Evolutionary conservation across 2,888 invertebrate species (phyloP), one percentile per base, ranked within the genome.

Genomic region (Oxyscelio sp.): DNA sequence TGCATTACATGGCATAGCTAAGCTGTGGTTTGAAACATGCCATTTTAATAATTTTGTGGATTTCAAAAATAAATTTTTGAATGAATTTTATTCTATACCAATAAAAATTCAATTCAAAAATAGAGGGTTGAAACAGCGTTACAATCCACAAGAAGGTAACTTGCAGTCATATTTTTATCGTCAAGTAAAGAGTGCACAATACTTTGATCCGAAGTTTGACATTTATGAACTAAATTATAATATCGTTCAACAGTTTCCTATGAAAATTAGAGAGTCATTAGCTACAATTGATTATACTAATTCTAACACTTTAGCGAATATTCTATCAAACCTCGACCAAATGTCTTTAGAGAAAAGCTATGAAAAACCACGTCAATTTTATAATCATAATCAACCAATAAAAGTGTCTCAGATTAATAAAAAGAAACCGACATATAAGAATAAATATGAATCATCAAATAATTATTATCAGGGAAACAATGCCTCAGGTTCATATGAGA

Each of bases 21-120:
- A 27, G 6, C 27, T 27, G 27, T 27, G 27, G 27, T 27, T 27
- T 27, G 27, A 27, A 27, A 27, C 27, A 27, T 27, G 27, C 6
- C 27, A 27, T 4, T 27, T 27, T 27, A 4, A 3, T 27, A 27
- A 27, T 6, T 27, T 27, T 27, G 27, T 27, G 6, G 27, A 70
- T 19, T 70, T 70, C 56, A 31, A 31, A 22, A 27, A 3, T 3
- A 56, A 56, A 45, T 70, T 70, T 70, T 56, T 70, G 56, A 56
- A 45, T 3, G 68, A 70, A 70, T 70, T 70, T 27, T 70, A 70
- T 56, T 56, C 68, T 9, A n/a, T 70, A 6, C 68, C 68, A 1
- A 31, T 56, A 8, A 34, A 21, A 27, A 56, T 68, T n/a, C 56
- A 68, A 43, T 68, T 43, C 31, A 68, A 68, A 68, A 68, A 68